Evolutionary conservation across 2,113 vertebrate genomes (phyloP), one percentile per base, ranked within the genome.

Genomic region (Madoqua kirkii): DNA sequence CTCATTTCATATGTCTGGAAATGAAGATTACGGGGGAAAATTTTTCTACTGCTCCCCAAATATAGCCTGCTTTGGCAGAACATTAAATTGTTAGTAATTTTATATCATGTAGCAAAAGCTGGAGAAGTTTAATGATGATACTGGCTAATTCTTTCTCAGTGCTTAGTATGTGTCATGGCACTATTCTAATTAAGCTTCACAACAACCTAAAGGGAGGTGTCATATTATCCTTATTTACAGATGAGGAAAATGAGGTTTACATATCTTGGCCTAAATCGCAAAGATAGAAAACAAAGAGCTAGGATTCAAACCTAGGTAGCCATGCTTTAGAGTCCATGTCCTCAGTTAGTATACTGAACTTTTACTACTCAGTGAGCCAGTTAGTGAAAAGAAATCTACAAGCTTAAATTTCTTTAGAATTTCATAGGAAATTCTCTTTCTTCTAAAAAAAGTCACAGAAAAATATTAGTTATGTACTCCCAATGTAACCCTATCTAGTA

Each of bases 41-140:
- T 54, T 55, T 88, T 85, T 97, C 11, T 97, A 3, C 3, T 92
- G 25, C 6, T 87, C 95, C 52, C 27, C 84, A 93, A 92, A 96
- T 29, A 92, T 27, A 33, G 59, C 29, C 57, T 81, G 57, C 33
- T 92, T 78, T 92, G 43, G 11, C 31, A 4, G 52, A 94, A 81
- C n/a, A 96, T 43, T 84, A 95, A 54, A 81, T 60, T n/a, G 43
- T 85, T 94, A 95, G 27, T n/a, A 87, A n/a, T 96, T 29, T 74
- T 92, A 89, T 5, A 86, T 45, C 23, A 83, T 95, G 17, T 93
- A 59, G 45, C 52, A 96, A 93, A 95, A 96, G 9, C 52, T 74
- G 60, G 27, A 89, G n/a, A 93, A 97, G 93, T 96, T 81, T 74
- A 88, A 96, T 88, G 48, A 79, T 91, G 48, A 86, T 83, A 96